phyloP scores from a whole-genome alignment of 2,888 invertebrate species.

The Amitus sp. region DNA sequence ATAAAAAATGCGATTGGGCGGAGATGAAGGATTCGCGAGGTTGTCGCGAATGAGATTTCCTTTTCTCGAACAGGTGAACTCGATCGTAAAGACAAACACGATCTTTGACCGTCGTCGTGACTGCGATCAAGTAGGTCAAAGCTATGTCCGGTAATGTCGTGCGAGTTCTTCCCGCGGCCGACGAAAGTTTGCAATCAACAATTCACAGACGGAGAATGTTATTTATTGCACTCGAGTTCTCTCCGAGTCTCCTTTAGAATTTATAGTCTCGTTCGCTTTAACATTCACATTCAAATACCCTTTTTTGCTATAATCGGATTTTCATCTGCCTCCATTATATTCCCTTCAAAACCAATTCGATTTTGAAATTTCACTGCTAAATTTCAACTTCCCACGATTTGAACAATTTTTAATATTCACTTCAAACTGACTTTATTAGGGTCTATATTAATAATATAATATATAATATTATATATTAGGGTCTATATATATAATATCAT shows the following conservation, averaged over 20 bases:
- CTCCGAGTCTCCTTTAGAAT: conserved; percentile 11
- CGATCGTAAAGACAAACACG: conserved; percentile 39
- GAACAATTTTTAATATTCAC: too few species aligned
- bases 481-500: too few species aligned
- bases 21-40: conserved; percentile 4
- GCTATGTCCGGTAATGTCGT: conserved; percentile 43
- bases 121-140: conserved; percentile 54
- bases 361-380: too few species aligned
- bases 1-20: neutral
- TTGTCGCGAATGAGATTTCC: conserved; percentile 14
- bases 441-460: too few species aligned
- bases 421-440: too few species aligned
- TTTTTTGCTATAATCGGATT: neutral
- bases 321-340: neutral
- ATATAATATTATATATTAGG: too few species aligned
- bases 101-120: conserved; percentile 55
- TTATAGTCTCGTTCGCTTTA: neutral
- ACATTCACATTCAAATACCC: neutral
- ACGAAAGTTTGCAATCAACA: conserved; percentile 36
- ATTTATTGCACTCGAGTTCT: conserved; percentile 19
- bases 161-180: conserved; percentile 35
- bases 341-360: too few species aligned
- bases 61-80: conserved; percentile 30
- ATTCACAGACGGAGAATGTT: conserved; percentile 31
- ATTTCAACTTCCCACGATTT: too few species aligned